Percentiles rank a stretch among this genome's conserved stretches.
phyloP scores from a whole-genome alignment of 2,113 vertebrate genomes.

The Nothobranchius furzeri region DNA sequence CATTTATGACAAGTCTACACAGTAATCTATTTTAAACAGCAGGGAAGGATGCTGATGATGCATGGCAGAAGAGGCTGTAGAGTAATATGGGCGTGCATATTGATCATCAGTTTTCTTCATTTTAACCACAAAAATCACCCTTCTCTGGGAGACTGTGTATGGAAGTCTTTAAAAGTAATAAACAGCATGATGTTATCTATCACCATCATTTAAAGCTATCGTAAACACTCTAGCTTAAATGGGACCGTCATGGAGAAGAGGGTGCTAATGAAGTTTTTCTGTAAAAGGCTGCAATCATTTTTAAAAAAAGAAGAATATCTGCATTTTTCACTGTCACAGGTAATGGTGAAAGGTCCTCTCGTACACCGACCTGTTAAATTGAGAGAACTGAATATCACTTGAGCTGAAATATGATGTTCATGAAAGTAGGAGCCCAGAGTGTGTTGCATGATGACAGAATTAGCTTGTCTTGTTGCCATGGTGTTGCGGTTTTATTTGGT shows the following conservation, averaged over 20 bases:
- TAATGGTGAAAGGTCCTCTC: slow-evolving; percentile 17
- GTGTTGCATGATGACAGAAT: background rate
- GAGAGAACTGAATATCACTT: background rate
- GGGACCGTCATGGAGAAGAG: slow-evolving; percentile 31
- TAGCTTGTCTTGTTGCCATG: background rate
- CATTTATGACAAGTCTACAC: slow-evolving; percentile 69
- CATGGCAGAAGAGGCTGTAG: slow-evolving; percentile 56
- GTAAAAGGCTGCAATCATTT: slow-evolving; percentile 29
- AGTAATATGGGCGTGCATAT: slow-evolving; percentile 53
- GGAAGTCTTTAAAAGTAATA: slow-evolving; percentile 21
- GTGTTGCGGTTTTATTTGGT: background rate
- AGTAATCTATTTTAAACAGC: slow-evolving; percentile 71
- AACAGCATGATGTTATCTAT: slow-evolving; percentile 24
- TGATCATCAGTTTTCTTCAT: slow-evolving; percentile 67
- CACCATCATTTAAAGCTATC: slow-evolving; percentile 15
- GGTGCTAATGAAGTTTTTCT: slow-evolving; percentile 24
- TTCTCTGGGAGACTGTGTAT: background rate
- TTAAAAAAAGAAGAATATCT: slow-evolving; percentile 16
- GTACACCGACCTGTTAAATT: slow-evolving; percentile 41
- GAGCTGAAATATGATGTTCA: background rate
- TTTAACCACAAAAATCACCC: slow-evolving; percentile 53
- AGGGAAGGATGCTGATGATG: slow-evolving; percentile 66
- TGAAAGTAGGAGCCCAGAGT: background rate
- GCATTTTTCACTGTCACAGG: slow-evolving; percentile 13
- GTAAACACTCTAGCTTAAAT: slow-evolving; percentile 23